Percentiles rank a stretch among this genome's conserved stretches.
Conservation (phyloP, 2,797 vertebrate species). For the Alca torda region DNA sequence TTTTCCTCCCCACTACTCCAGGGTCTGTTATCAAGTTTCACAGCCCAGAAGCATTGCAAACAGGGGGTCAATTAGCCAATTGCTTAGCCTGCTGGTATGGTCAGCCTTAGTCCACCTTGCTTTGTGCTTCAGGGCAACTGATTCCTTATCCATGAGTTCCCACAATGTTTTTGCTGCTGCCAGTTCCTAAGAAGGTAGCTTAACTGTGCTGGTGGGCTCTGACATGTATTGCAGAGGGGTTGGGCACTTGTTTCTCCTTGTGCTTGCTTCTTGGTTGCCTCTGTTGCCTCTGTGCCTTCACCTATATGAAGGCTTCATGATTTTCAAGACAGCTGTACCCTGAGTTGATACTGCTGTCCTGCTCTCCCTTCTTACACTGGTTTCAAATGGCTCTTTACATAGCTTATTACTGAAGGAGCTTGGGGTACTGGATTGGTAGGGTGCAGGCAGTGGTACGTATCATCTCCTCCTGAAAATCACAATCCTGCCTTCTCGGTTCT, state of each 20-base stretch:
- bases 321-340: background rate
- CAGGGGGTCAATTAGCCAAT: background rate
- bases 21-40: background rate
- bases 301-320: background rate
- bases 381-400: background rate
- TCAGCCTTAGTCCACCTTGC: background rate
- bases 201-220: rapidly evolving
- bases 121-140: background rate
- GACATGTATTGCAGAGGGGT: background rate
- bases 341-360: background rate
- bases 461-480: background rate
- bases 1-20: background rate
- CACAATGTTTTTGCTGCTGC: background rate
- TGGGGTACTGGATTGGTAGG: background rate
- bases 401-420: background rate
- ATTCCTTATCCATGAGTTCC: background rate
- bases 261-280: background rate
- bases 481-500: background rate
- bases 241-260: background rate
- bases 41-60: background rate
- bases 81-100: background rate
- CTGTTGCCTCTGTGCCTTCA: background rate
- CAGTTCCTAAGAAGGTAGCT: background rate
- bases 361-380: background rate
- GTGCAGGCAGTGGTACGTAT: background rate